These are phyloP conservation scores for Piscicola geometra DNA, from an alignment of 2,888 invertebrate species.

Conservation along the genomic window DNA sequence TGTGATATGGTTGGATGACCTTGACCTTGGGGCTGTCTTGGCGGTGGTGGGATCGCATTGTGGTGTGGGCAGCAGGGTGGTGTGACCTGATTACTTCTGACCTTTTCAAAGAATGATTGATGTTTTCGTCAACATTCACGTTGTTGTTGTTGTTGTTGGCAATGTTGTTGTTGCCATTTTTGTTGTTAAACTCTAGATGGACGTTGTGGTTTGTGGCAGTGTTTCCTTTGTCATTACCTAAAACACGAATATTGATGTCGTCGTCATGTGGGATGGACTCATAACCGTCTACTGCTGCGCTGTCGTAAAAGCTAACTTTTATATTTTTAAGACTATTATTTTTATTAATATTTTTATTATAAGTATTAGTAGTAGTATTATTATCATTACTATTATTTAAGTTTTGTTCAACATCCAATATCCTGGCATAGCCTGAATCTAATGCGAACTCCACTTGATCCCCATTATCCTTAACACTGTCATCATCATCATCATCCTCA, in stretches of 20 bases:
- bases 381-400: not conserved
- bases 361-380: not conserved
- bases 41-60: no score
- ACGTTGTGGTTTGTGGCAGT: no score
- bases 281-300: not conserved
- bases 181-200: no score
- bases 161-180: not conserved
- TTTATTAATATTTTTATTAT: conserved; percentile 12
- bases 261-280: not conserved
- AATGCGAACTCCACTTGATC: not conserved
- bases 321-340: not conserved
- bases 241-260: not conserved
- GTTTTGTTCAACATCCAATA: not conserved
- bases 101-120: not conserved
- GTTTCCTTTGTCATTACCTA: not conserved
- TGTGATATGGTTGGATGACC: not conserved
- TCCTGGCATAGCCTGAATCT: not conserved
- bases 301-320: not conserved
- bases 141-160: not conserved
- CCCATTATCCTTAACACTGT: not conserved
- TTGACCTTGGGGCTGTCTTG: not conserved
- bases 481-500: not conserved
- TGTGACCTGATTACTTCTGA: no score
- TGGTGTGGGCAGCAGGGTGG: no score
- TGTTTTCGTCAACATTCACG: not conserved